Evolutionary conservation across 2,888 invertebrate genomes (phyloP).

Genomic region (Spialia ferax): DNA sequence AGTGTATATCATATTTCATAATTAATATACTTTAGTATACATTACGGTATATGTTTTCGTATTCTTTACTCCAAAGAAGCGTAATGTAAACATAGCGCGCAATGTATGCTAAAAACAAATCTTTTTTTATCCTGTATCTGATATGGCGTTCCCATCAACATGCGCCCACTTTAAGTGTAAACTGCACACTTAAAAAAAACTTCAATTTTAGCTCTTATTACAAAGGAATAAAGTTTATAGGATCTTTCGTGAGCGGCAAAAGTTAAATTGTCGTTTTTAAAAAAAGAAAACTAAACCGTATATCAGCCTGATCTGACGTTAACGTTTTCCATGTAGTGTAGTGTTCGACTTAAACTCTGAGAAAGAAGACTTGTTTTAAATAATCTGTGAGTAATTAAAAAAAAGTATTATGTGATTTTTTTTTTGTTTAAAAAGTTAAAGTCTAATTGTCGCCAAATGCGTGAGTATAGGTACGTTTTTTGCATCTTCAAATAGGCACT

Average conservation of each 20-base stretch:
- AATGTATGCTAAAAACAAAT: slow-evolving; percentile 26
- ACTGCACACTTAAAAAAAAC: neutral
- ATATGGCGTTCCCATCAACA: slow-evolving; percentile 32
- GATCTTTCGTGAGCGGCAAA: neutral
- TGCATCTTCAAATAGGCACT: too few relatives aligned
- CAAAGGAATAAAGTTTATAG: slow-evolving; percentile 1
- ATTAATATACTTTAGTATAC: neutral
- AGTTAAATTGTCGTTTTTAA: slow-evolving; percentile 29
- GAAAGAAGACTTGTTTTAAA: slow-evolving; percentile 9
- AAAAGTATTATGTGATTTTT: slow-evolving; percentile 1
- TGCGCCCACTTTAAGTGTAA: slow-evolving; percentile 7
- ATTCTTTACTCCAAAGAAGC: neutral
- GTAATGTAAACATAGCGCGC: slow-evolving; percentile 18
- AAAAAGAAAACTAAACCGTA: slow-evolving; percentile 41
- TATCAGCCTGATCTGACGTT: slow-evolving; percentile 21
- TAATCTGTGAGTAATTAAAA: too few relatives aligned
- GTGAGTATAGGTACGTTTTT: too few relatives aligned
- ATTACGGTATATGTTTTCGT: neutral
- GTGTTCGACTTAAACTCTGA: slow-evolving; percentile 17
- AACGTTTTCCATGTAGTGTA: slow-evolving; percentile 17
- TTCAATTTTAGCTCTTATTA: slow-evolving; percentile 37
- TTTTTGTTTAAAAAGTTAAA: neutral
- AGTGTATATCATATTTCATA: too few relatives aligned
- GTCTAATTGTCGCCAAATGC: neutral
- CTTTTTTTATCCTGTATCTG: slow-evolving; percentile 26